Conservation (phyloP, 2,797 vertebrate genomes). For the Tragopan temminckii region DNA sequence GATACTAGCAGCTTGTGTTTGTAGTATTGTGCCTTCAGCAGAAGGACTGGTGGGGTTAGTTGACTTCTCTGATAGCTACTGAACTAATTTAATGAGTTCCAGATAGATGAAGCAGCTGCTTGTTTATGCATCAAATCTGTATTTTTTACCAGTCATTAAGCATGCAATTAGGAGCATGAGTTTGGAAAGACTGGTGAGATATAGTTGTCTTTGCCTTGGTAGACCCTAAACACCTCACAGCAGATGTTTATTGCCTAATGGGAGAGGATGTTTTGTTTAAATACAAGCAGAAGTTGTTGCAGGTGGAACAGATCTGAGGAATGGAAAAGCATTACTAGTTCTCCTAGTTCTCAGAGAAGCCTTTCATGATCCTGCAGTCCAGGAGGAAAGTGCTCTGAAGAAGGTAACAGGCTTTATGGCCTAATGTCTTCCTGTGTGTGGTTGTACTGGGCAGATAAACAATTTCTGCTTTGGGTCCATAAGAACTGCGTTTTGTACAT, state of each 20-base stretch:
- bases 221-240: not conserved
- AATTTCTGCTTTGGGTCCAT: accelerated
- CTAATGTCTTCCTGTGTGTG: accelerated
- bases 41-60: conserved; percentile 39
- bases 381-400: not conserved
- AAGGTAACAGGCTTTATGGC: not conserved
- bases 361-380: not conserved
- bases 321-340: accelerated
- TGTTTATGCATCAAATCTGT: conserved; percentile 46
- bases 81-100: conserved; percentile 55
- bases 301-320: not conserved
- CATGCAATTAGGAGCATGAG: not conserved
- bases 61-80: conserved; percentile 57
- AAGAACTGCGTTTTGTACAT: accelerated
- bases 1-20: not conserved
- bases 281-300: not conserved
- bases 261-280: not conserved
- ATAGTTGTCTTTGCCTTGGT: not conserved
- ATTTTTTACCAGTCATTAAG: conserved; percentile 10
- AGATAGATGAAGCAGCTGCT: conserved; percentile 53
- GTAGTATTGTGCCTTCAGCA: conserved; percentile 13
- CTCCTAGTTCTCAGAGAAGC: not conserved
- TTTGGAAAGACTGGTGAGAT: not conserved
- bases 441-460: not conserved
- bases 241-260: not conserved